Percentiles rank a stretch among this genome's conserved stretches.
phyloP scores from a whole-genome alignment of 2,888 invertebrate genomes.

The Harpagoxenus sublaevis region DNA sequence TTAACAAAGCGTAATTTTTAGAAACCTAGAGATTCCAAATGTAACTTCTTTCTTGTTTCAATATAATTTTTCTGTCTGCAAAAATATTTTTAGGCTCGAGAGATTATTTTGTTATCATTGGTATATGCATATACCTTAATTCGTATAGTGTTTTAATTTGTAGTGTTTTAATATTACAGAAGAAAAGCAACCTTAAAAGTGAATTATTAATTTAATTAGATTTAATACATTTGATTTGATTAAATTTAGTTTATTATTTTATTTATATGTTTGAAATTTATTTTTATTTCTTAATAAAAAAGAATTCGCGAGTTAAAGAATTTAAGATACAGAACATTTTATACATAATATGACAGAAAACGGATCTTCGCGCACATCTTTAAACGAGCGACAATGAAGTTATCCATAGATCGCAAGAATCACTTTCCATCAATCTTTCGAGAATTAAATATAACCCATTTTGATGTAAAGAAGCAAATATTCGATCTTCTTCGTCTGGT shows the following conservation, averaged over 20 bases:
- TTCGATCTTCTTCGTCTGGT: background rate
- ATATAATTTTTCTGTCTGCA: background rate
- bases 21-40: background rate
- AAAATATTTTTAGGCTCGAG: background rate
- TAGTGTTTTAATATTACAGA: background rate
- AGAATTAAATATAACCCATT: constrained; percentile 58
- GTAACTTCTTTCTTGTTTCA: background rate
- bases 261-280: background rate
- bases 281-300: background rate
- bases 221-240: background rate
- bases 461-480: constrained; percentile 4
- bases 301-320: background rate
- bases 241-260: background rate
- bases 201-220: constrained; percentile 6
- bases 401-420: background rate
- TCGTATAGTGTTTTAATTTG: background rate
- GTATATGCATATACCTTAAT: background rate
- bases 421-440: constrained; percentile 15
- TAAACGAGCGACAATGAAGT: constrained; percentile 13
- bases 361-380: background rate
- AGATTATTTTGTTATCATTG: background rate
- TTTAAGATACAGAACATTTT: background rate
- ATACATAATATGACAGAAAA: background rate
- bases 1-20: background rate
- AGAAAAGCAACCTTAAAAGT: background rate